Conservation (phyloP, 2,888 invertebrate genomes). For the Phoronis australis region DNA sequence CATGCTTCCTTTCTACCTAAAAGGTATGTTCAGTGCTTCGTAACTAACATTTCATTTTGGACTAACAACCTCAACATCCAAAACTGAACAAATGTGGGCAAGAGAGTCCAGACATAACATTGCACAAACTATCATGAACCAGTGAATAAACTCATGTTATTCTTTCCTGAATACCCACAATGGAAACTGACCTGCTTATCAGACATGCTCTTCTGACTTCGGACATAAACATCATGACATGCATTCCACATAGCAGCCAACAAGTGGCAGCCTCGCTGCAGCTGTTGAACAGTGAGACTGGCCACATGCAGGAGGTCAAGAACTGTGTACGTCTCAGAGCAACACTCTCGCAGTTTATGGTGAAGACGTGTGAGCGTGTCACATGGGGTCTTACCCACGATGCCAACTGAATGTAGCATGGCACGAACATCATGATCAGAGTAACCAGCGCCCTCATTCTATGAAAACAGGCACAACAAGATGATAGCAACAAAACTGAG, state of each 20-base stretch:
- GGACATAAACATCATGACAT: conserved; percentile 20
- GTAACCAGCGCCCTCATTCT: conserved; percentile 38
- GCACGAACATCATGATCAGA: conserved; percentile 26
- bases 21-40: too few species aligned
- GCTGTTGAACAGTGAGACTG: conserved; percentile 52
- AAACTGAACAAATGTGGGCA: too few species aligned
- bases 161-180: too few species aligned
- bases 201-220: conserved; percentile 14
- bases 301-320: conserved; percentile 65
- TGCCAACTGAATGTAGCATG: conserved; percentile 28
- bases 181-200: conserved; percentile 20
- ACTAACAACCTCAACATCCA: too few species aligned
- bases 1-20: too few species aligned
- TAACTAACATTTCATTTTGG: too few species aligned
- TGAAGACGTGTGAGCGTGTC: conserved; percentile 32
- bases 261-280: conserved; percentile 13
- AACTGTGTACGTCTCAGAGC: conserved; percentile 59
- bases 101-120: too few species aligned
- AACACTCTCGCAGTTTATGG: conserved; percentile 16
- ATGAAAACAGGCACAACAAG: conserved; percentile 5
- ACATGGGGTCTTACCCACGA: conserved; percentile 22
- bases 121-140: too few species aligned
- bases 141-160: too few species aligned
- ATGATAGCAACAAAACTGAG: background rate
- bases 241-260: conserved; percentile 14